Evolutionary conservation across 2,888 invertebrate genomes (phyloP).

Genomic region (Pristionchus entomophagus): DNA sequence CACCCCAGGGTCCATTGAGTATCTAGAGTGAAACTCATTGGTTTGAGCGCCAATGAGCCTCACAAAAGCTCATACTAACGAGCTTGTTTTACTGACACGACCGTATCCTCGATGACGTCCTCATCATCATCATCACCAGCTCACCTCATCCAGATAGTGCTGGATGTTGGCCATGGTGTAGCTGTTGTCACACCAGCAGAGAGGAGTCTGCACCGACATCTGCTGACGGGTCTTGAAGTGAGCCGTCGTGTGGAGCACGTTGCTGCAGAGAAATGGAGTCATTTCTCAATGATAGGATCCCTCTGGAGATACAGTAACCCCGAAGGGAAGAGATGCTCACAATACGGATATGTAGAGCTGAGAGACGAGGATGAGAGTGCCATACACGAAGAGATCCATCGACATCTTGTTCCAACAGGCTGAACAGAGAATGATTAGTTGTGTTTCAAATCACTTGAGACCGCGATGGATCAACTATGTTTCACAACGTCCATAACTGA

Average conservation of each 20-base stretch:
- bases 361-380: not conserved
- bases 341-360: not conserved
- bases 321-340: not conserved
- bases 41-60: no score
- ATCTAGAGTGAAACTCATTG: no score
- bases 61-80: no score
- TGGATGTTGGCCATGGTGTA: not conserved
- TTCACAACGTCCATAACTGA: no score
- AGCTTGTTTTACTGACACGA: no score
- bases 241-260: not conserved
- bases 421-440: not conserved
- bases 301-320: no score
- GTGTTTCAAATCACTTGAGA: no score
- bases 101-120: no score
- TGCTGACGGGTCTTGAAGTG: not conserved
- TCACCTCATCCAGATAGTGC: not conserved
- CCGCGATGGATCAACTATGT: no score
- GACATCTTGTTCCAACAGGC: not conserved
- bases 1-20: no score
- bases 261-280: not conserved
- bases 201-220: not conserved
- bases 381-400: not conserved
- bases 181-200: slow-evolving; percentile 10
- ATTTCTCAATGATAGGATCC: no score
- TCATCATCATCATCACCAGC: no score